Percentiles rank a stretch among this genome's conserved stretches.
These are phyloP conservation scores for Neoscelio sp. DNA, from an alignment of 2,888 invertebrate species.

Conservation along the genomic window DNA sequence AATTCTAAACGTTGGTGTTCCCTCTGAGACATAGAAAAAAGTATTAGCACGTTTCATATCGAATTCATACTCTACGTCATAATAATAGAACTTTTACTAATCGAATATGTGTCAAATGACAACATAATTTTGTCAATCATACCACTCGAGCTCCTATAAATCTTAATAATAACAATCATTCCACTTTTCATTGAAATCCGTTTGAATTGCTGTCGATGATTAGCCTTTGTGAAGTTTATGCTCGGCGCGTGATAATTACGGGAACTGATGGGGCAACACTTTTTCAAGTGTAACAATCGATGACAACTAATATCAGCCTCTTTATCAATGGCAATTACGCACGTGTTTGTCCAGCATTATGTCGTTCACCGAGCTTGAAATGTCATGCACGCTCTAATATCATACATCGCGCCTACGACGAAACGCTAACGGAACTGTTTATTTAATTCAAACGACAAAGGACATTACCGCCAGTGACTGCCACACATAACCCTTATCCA, in stretches of 20 bases:
- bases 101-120: too few relatives aligned
- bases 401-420: slow-evolving; percentile 52
- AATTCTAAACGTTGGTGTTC: too few relatives aligned
- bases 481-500: slow-evolving; percentile 63
- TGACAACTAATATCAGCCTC: slow-evolving; percentile 41
- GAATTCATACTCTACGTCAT: too few relatives aligned
- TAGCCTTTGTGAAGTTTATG: slow-evolving; percentile 5
- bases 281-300: slow-evolving; percentile 28
- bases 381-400: slow-evolving; percentile 50
- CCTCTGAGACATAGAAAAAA: too few relatives aligned
- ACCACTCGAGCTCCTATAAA: too few relatives aligned
- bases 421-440: slow-evolving; percentile 68
- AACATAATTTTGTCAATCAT: too few relatives aligned
- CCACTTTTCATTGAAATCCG: slow-evolving; percentile 13
- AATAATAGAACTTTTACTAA: too few relatives aligned
- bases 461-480: slow-evolving; percentile 72
- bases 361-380: slow-evolving; percentile 33
- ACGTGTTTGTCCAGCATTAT: slow-evolving; percentile 38
- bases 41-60: too few relatives aligned
- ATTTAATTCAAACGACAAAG: slow-evolving; percentile 79
- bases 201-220: slow-evolving; percentile 17
- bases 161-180: slow-evolving; percentile 11
- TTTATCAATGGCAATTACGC: slow-evolving; percentile 50
- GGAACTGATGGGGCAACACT: slow-evolving; percentile 8
- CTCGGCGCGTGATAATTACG: slow-evolving; percentile 17